These are phyloP conservation scores for Plumapathes pennacea DNA, from an alignment of 92 coral and sea anemone species.

Conservation along the genomic window DNA sequence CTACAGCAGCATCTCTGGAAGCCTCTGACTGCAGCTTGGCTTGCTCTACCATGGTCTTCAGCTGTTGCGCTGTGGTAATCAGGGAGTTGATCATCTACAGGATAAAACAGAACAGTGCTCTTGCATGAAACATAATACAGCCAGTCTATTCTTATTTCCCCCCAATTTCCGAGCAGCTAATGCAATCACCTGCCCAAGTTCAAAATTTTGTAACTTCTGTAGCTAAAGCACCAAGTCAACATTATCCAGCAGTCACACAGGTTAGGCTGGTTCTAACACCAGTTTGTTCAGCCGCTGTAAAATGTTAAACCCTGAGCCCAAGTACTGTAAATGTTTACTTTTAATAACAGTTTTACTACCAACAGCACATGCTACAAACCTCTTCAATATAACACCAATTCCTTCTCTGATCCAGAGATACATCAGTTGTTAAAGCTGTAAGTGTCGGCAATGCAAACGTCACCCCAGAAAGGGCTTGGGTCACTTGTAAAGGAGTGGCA, in stretches of 20 bases:
- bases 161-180: too few species aligned
- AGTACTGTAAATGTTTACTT: too few species aligned
- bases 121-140: neutral
- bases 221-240: too few species aligned
- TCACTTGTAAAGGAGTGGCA: slow-evolving; percentile 47
- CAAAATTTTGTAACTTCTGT: too few species aligned
- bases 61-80: slow-evolving; percentile 88
- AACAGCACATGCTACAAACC: too few species aligned
- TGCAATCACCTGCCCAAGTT: too few species aligned
- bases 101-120: slow-evolving; percentile 4
- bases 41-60: slow-evolving; percentile 92
- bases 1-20: slow-evolving; percentile 87
- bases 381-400: slow-evolving; percentile 99
- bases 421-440: slow-evolving; percentile 32
- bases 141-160: neutral
- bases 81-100: slow-evolving; percentile 88
- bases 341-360: too few species aligned
- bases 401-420: slow-evolving; percentile 62
- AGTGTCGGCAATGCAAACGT: slow-evolving; percentile 18
- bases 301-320: too few species aligned
- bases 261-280: too few species aligned
- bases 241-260: too few species aligned
- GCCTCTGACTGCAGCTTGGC: slow-evolving; percentile 96
- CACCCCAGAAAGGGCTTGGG: slow-evolving; percentile 34
- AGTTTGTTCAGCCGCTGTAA: too few species aligned